A percentile compares a stretch with the other conserved stretches of the same genome.
phyloP scores from a whole-genome alignment of 2,888 invertebrate genomes.

The Scaptomyza cyrtandrae region DNA sequence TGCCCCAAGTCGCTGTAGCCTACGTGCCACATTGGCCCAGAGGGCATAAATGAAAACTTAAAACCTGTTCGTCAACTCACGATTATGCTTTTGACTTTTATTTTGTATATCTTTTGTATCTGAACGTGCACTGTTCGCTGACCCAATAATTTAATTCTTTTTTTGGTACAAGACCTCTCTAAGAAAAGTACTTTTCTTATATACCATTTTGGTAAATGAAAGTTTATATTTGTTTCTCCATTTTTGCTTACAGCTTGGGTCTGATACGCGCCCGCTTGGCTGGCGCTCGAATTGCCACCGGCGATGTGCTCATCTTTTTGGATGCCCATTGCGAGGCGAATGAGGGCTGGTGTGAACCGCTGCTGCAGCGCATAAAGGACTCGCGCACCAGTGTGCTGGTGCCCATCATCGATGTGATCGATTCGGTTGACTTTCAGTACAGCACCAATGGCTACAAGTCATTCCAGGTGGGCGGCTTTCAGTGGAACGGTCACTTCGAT shows the following conservation, averaged over 20 bases:
- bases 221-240: conserved; percentile 47
- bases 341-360: conserved; percentile 93
- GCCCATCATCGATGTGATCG: conserved; percentile 98
- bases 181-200: conserved; percentile 4
- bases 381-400: conserved; percentile 92
- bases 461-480: conserved; percentile 84
- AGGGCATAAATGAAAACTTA: conserved; percentile 58
- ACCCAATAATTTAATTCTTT: conserved; percentile 69
- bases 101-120: conserved; percentile 62
- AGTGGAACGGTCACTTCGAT: conserved; percentile 95
- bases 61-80: conserved; percentile 79
- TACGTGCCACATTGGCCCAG: conserved; percentile 1
- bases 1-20: conserved; percentile 23
- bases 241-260: conserved; percentile 87
- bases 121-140: conserved; percentile 56
- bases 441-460: conserved; percentile 84
- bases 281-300: conserved; percentile 92
- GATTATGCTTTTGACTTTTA: conserved; percentile 63
- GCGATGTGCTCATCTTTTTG: conserved; percentile 93
- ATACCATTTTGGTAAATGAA: conserved; percentile 63
- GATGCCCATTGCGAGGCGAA: conserved; percentile 97
- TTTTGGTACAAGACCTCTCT: conserved; percentile 15
- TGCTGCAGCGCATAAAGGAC: conserved; percentile 93
- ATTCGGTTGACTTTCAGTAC: conserved; percentile 86
- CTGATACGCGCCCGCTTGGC: conserved; percentile 95